Evolutionary conservation across 2,797 vertebrate species (phyloP).

Genomic region (Argyrosomus regius): DNA sequence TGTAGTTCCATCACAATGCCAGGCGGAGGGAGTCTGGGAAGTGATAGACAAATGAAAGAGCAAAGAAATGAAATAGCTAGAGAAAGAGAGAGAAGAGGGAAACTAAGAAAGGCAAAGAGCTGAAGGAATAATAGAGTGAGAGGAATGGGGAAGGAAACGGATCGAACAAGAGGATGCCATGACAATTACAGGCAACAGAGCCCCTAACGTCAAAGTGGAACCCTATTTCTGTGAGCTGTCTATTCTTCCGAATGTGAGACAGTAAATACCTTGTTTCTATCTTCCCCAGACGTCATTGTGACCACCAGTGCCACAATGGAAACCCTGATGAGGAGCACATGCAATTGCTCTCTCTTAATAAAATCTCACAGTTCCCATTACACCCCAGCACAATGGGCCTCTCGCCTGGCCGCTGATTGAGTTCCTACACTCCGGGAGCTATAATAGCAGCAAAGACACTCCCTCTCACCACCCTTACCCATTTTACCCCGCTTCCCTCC

Average conservation of each 20-base stretch:
- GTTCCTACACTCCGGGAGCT: slow-evolving; percentile 82
- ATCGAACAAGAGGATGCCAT: slow-evolving; percentile 76
- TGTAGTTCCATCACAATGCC: slow-evolving; percentile 19
- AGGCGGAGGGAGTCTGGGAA: slow-evolving; percentile 36
- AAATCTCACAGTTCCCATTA: slow-evolving; percentile 90
- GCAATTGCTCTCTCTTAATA: slow-evolving; percentile 90
- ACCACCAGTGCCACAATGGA: slow-evolving; percentile 84
- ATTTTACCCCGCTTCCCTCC: slow-evolving; percentile 28
- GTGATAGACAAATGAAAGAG: slow-evolving; percentile 56
- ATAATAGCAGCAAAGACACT: slow-evolving; percentile 76
- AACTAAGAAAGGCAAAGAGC: slow-evolving; percentile 36
- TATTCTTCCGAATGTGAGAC: slow-evolving; percentile 76
- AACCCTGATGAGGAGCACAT: slow-evolving; percentile 86
- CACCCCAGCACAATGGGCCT: slow-evolving; percentile 83
- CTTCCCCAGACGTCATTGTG: slow-evolving; percentile 79
- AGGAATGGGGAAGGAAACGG: slow-evolving; percentile 57
- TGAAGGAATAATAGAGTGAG: slow-evolving; percentile 60
- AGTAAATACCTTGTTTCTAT: slow-evolving; percentile 85
- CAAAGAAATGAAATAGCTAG: slow-evolving; percentile 42
- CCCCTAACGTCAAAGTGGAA: slow-evolving; percentile 67
- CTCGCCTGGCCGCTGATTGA: slow-evolving; percentile 85
- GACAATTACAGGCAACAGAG: slow-evolving; percentile 77
- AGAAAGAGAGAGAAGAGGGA: slow-evolving; percentile 16
- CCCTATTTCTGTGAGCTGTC: slow-evolving; percentile 75
- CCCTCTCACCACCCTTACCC: slow-evolving; percentile 47